phyloP scores from a whole-genome alignment of 2,797 vertebrate species.

The Syndactyla subalaris region DNA sequence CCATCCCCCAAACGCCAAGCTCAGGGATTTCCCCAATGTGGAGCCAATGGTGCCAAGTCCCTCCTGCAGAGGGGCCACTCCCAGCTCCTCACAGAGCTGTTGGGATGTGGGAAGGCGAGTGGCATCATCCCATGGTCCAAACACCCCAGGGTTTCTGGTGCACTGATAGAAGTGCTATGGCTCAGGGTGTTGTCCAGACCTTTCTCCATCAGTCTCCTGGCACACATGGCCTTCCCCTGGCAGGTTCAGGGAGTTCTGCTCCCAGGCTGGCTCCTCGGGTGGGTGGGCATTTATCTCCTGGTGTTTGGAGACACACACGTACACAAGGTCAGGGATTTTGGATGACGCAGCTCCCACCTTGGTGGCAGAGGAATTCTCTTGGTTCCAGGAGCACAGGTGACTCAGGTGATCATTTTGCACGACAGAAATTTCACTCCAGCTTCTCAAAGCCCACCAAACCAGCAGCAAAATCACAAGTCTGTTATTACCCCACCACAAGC shows the following conservation, averaged over 20 bases:
- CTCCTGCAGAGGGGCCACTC: not conserved
- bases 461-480: fast-evolving
- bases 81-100: fast-evolving
- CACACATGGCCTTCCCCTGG: fast-evolving
- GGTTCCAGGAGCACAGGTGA: not conserved
- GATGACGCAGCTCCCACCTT: not conserved
- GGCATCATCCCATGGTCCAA: not conserved
- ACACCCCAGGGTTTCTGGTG: not conserved
- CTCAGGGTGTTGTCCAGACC: not conserved
- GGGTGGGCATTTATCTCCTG: fast-evolving
- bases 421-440: not conserved
- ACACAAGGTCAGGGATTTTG: fast-evolving
- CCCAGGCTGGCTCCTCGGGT: not conserved
- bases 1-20: fast-evolving
- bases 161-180: fast-evolving
- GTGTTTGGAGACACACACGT: fast-evolving
- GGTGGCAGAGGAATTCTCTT: too few relatives aligned
- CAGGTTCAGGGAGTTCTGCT: not conserved
- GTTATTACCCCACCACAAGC: fast-evolving
- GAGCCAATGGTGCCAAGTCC: not conserved
- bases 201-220: not conserved
- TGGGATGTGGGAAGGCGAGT: not conserved
- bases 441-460: not conserved
- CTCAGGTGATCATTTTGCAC: fast-evolving
- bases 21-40: fast-evolving